These are phyloP conservation scores for Ectemnius lituratus DNA, from an alignment of 2,888 invertebrate species.

Conservation along the genomic window DNA sequence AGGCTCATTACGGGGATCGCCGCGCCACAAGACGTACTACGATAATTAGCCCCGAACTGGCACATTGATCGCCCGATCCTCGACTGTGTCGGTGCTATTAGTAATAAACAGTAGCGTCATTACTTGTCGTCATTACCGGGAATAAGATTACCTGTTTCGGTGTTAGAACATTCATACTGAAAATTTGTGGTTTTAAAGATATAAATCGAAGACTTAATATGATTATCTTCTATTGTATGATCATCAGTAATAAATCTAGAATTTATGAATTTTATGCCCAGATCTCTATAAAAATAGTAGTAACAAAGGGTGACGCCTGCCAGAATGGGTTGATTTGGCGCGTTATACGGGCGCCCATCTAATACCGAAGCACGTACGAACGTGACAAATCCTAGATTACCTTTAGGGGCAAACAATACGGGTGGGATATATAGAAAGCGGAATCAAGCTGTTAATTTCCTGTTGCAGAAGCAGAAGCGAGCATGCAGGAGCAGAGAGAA, in stretches of 20 bases:
- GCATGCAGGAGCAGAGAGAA: constrained; percentile 45
- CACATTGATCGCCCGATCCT: too few species aligned
- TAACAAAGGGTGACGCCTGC: constrained; percentile 18
- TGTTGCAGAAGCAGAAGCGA: constrained; percentile 57
- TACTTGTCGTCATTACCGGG: too few species aligned
- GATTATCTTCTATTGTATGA: constrained; percentile 22
- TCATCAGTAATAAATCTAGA: constrained; percentile 33
- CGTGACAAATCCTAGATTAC: constrained; percentile 59
- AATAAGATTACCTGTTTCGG: constrained; percentile 8
- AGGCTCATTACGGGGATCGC: too few species aligned
- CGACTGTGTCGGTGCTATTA: too few species aligned
- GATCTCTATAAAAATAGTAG: constrained; percentile 24
- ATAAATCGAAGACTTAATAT: background rate
- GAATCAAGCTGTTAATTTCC: constrained; percentile 64
- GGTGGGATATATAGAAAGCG: constrained; percentile 46
- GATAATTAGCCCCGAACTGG: too few species aligned
- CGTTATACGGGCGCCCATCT: constrained; percentile 38
- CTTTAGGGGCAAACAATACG: constrained; percentile 55
- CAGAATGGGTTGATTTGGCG: constrained; percentile 21
- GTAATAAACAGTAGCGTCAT: too few species aligned
- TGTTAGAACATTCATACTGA: constrained; percentile 3
- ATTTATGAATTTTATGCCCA: too few species aligned
- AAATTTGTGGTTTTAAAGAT: background rate
- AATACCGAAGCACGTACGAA: constrained; percentile 45
- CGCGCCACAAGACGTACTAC: too few species aligned